Percentiles rank a stretch among this genome's conserved stretches.
Evolutionary conservation across 2,888 invertebrate genomes (phyloP).

Genomic region (Ophion costatus): DNA sequence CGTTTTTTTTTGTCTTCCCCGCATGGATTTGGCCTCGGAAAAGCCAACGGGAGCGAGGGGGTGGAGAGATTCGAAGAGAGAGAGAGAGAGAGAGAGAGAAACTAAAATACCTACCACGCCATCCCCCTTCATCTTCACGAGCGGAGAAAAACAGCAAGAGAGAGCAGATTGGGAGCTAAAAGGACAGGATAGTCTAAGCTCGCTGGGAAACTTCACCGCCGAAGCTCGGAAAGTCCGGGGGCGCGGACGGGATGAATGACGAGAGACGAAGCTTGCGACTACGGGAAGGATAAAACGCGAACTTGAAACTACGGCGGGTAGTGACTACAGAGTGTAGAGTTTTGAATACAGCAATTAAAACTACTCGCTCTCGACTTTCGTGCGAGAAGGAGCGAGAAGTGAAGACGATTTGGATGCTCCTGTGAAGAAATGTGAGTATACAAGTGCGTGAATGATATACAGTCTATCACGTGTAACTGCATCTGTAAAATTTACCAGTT

Average conservation of each 20-base stretch:
- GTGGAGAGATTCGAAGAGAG: slow-evolving; percentile 62
- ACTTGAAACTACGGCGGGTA: slow-evolving; percentile 65
- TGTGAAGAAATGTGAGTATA: slow-evolving; percentile 10
- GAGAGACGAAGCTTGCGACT: slow-evolving; percentile 14
- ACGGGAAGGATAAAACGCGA: slow-evolving; percentile 60
- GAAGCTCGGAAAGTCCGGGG: slow-evolving; percentile 57
- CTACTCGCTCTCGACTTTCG: background rate
- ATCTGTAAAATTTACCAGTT: background rate
- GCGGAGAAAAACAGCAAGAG: slow-evolving; percentile 40
- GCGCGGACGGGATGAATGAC: slow-evolving; percentile 15
- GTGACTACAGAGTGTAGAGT: slow-evolving; percentile 18
- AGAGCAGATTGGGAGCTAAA: slow-evolving; percentile 10
- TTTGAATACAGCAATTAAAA: slow-evolving; percentile 55
- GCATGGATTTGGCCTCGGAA: slow-evolving; percentile 73
- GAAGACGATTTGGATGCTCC: slow-evolving; percentile 47
- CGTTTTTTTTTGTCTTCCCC: slow-evolving; percentile 62
- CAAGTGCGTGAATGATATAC: background rate
- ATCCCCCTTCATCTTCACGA: background rate
- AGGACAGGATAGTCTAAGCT: slow-evolving; percentile 48
- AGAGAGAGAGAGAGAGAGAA: slow-evolving; percentile 48
- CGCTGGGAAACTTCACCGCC: slow-evolving; percentile 52
- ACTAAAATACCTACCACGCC: background rate
- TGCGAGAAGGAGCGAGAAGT: slow-evolving; percentile 71
- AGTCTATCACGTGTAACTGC: background rate
- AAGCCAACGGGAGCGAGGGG: slow-evolving; percentile 69